Evolutionary conservation across 1,140 invertebrate species (phyloP).

Genomic region (Chironomus tepperi): DNA sequence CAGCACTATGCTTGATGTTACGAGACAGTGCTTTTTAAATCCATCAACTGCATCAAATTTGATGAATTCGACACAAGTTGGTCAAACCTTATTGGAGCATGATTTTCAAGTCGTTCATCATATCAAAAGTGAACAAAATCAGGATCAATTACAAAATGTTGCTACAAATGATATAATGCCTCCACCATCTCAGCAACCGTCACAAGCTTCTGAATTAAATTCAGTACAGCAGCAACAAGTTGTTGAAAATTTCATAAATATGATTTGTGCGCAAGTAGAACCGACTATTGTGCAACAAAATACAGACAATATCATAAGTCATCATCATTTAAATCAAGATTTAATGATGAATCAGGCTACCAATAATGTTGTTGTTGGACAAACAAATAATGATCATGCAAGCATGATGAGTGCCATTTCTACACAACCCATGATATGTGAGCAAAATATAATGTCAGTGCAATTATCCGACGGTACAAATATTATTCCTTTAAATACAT

Average conservation of each 20-base stretch:
- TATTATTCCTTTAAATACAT: neutral
- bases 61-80: neutral
- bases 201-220: neutral
- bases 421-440: slow-evolving; percentile 13
- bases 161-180: neutral
- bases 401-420: neutral
- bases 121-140: neutral
- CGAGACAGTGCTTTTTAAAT: neutral
- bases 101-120: neutral
- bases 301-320: neutral
- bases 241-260: slow-evolving; percentile 13
- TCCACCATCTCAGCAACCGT: neutral
- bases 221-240: neutral
- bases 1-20: neutral
- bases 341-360: neutral
- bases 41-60: neutral
- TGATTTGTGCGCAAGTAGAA: slow-evolving; percentile 3
- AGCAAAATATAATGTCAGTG: neutral
- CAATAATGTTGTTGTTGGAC: neutral
- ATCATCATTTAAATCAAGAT: neutral
- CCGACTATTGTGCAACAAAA: neutral
- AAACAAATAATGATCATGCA: neutral
- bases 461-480: neutral
- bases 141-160: neutral
- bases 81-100: neutral